A percentile compares a stretch with the other conserved stretches of the same genome.
These are phyloP conservation scores for Acanthochromis polyacanthus DNA, from an alignment of 2,113 vertebrate genomes.

Conservation along the genomic window DNA sequence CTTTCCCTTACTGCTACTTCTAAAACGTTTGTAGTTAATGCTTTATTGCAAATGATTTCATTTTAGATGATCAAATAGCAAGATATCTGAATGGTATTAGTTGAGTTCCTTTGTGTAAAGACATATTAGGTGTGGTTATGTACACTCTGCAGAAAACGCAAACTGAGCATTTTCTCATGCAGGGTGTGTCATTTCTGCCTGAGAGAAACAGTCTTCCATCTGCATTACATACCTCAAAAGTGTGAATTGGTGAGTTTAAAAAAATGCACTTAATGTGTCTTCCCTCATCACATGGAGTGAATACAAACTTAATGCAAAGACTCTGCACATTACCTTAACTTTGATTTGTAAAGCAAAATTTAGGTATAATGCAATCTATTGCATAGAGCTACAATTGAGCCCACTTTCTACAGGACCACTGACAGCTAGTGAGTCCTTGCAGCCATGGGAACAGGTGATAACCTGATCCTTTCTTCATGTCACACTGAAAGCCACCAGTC, in stretches of 20 bases:
- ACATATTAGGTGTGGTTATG: conserved; percentile 30
- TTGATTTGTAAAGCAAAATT: background rate
- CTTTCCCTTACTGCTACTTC: background rate
- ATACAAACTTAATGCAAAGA: background rate
- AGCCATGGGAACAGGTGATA: conserved; percentile 60
- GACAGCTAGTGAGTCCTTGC: conserved; percentile 14
- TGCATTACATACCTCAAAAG: background rate
- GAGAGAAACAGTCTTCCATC: background rate
- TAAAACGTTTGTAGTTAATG: background rate
- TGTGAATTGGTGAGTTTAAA: background rate
- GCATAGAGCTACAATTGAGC: background rate
- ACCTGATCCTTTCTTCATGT: conserved; percentile 63
- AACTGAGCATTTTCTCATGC: conserved; percentile 33
- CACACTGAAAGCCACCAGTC: conserved; percentile 55
- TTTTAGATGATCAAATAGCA: background rate
- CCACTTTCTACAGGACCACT: conserved; percentile 18
- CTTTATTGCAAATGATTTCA: background rate
- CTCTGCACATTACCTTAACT: background rate
- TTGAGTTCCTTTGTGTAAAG: background rate
- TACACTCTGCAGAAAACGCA: conserved; percentile 13
- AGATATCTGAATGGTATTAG: too few relatives aligned
- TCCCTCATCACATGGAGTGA: background rate
- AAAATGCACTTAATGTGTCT: too few relatives aligned
- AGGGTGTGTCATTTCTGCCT: conserved; percentile 48
- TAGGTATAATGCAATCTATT: background rate